Percentiles rank a stretch among this genome's conserved stretches.
These are phyloP conservation scores for Ceramica pisi DNA, from an alignment of 2,888 invertebrate genomes.

Conservation along the genomic window DNA sequence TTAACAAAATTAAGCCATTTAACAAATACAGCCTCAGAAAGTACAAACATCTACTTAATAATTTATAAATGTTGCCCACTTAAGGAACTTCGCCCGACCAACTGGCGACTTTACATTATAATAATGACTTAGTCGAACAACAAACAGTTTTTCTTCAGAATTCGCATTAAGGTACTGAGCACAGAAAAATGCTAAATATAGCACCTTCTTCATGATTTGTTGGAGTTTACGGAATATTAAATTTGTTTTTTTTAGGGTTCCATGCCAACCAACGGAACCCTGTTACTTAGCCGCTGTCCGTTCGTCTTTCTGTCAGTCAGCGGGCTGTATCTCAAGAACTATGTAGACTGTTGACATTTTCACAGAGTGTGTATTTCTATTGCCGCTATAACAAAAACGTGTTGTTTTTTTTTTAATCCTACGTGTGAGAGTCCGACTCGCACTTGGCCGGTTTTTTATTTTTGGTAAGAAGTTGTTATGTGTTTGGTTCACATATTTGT, in stretches of 20 bases:
- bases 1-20: constrained; percentile 62
- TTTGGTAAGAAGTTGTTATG: neutral
- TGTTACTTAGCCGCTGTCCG: too few relatives aligned
- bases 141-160: constrained; percentile 80
- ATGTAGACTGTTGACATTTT: too few relatives aligned
- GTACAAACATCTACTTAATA: constrained; percentile 68
- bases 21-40: constrained; percentile 56
- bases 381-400: too few relatives aligned
- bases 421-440: too few relatives aligned
- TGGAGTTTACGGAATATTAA: constrained; percentile 37
- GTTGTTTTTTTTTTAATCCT: too few relatives aligned
- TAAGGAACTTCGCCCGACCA: constrained; percentile 75
- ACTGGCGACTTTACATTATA: constrained; percentile 86
- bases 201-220: constrained; percentile 43
- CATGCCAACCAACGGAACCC: too few relatives aligned
- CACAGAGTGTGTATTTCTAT: too few relatives aligned
- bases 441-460: too few relatives aligned
- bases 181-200: constrained; percentile 67
- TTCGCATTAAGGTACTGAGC: constrained; percentile 81
- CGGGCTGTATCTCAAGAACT: too few relatives aligned
- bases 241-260: constrained; percentile 6
- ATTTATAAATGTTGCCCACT: constrained; percentile 69
- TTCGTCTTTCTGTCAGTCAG: too few relatives aligned
- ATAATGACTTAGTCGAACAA: constrained; percentile 85
- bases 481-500: neutral